These are phyloP conservation scores for Dyspetes luteomarginatus DNA, from an alignment of 2,888 invertebrate genomes.

Conservation along the genomic window DNA sequence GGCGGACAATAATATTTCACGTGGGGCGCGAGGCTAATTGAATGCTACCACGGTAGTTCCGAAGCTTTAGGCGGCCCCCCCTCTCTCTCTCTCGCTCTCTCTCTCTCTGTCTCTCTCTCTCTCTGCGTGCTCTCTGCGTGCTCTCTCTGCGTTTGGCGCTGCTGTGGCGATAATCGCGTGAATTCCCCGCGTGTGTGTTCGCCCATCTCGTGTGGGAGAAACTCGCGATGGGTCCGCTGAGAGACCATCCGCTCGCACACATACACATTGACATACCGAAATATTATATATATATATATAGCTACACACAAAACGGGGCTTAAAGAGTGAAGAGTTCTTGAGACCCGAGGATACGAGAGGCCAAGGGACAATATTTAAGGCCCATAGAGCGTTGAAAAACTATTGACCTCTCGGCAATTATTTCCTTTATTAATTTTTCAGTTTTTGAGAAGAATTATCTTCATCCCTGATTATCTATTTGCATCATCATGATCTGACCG, in stretches of 20 bases:
- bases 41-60: slow-evolving; percentile 83
- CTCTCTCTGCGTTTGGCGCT: slow-evolving; percentile 49
- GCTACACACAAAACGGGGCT: not conserved
- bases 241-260: not conserved
- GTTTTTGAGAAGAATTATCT: not conserved
- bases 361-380: not conserved
- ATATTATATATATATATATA: not conserved
- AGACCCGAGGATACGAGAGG: not conserved
- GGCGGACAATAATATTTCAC: slow-evolving; percentile 79
- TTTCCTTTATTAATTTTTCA: not conserved
- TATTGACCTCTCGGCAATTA: not conserved
- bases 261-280: not conserved
- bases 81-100: slow-evolving; percentile 49
- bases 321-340: not conserved
- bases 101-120: slow-evolving; percentile 45
- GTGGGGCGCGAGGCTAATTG: slow-evolving; percentile 82
- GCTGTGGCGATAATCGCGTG: slow-evolving; percentile 60
- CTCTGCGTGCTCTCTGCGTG: not conserved
- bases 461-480: not conserved
- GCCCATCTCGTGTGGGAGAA: slow-evolving; percentile 39
- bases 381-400: not conserved
- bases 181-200: slow-evolving; percentile 56
- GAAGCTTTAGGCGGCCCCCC: slow-evolving; percentile 71
- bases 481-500: not conserved
- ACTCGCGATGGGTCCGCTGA: slow-evolving; percentile 42